phyloP scores from a whole-genome alignment of 2,888 invertebrate species.

The Meteorus colon region DNA sequence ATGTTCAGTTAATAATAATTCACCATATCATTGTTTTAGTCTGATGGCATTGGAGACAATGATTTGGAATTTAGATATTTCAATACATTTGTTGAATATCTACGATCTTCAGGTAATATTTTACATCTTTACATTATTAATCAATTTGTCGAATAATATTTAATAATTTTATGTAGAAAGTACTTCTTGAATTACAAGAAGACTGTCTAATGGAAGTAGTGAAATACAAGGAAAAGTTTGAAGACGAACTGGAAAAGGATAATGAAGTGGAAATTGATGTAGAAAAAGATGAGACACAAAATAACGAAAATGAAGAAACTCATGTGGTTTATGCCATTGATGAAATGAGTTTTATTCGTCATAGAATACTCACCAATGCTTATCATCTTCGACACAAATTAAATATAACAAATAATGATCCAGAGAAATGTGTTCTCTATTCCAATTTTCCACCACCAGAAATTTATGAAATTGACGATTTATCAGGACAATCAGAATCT shows the following conservation, averaged over 20 bases:
- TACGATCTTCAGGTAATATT: constrained; percentile 64
- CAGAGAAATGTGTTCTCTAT: constrained; percentile 62
- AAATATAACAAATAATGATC: constrained; percentile 44
- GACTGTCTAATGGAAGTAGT: constrained; percentile 51
- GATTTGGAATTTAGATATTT: constrained; percentile 68
- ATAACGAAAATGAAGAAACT: constrained; percentile 40
- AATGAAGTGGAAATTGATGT: background rate
- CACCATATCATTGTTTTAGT: constrained; percentile 65
- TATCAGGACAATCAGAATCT: constrained; percentile 34
- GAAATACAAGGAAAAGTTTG: constrained; percentile 38
- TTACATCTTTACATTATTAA: no score
- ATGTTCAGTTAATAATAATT: constrained; percentile 60
- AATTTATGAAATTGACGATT: constrained; percentile 38
- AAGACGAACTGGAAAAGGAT: constrained; percentile 45
- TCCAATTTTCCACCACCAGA: constrained; percentile 61
- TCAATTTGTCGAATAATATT: no score
- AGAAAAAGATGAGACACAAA: background rate
- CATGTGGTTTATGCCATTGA: constrained; percentile 59
- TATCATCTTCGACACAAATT: constrained; percentile 60
- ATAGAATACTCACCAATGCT: constrained; percentile 62
- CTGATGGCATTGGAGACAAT: constrained; percentile 62
- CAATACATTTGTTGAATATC: constrained; percentile 58
- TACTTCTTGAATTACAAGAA: constrained; percentile 63
- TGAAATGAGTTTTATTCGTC: constrained; percentile 62
- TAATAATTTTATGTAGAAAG: constrained; percentile 53